Evolutionary conservation across 2,888 invertebrate genomes (phyloP).

Genomic region (Eugnorisma glareosa): DNA sequence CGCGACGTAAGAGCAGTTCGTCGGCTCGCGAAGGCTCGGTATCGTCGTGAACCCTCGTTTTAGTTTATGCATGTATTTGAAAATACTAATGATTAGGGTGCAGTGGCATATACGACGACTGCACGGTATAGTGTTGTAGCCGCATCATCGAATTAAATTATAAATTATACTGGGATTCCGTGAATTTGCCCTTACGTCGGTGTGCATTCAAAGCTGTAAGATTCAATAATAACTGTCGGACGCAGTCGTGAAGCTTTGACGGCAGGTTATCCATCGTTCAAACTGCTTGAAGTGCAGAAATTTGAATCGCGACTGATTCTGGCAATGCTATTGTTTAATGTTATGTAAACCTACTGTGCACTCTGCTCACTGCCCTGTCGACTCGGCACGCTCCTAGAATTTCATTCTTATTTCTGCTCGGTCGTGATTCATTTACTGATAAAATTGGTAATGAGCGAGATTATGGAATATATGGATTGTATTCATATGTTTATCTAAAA

Average conservation of each 20-base stretch:
- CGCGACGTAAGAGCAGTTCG: slow-evolving; percentile 32
- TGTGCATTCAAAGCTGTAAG: slow-evolving; percentile 47
- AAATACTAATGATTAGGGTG: slow-evolving; percentile 31
- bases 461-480: slow-evolving; percentile 49
- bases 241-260: slow-evolving; percentile 46
- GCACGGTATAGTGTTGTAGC: slow-evolving; percentile 43
- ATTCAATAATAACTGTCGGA: slow-evolving; percentile 54
- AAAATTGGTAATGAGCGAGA: slow-evolving; percentile 66
- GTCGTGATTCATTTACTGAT: slow-evolving; percentile 66
- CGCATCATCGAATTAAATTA: slow-evolving; percentile 39
- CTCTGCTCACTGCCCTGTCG: slow-evolving; percentile 77
- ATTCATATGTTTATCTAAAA: slow-evolving; percentile 57
- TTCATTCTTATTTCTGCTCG: slow-evolving; percentile 55
- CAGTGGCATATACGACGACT: slow-evolving; percentile 17
- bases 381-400: slow-evolving; percentile 70
- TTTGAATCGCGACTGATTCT: slow-evolving; percentile 33
- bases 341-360: slow-evolving; percentile 68
- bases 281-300: slow-evolving; percentile 28
- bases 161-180: slow-evolving; percentile 23
- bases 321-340: slow-evolving; percentile 64
- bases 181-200: slow-evolving; percentile 45
- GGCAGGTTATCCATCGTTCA: slow-evolving; percentile 41
- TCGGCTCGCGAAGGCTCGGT: slow-evolving; percentile 14
- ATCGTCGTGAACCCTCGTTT: slow-evolving; percentile 18
- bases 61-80: slow-evolving; percentile 40